Base-by-base conservation (phyloP, 1,140 invertebrate species). In the Lerema accius region DNA sequence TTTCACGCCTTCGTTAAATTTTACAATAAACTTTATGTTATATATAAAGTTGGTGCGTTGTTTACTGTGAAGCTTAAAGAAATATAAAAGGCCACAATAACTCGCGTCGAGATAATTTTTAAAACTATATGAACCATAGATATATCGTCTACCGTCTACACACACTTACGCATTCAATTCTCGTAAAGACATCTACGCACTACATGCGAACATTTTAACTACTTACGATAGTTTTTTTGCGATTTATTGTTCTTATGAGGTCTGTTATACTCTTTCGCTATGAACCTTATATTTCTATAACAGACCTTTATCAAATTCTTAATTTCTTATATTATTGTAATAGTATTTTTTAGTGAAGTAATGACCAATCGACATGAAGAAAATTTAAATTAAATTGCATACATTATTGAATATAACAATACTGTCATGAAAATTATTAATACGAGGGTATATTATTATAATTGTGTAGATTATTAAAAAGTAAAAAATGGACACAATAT, bases 381-480 rank as follows among this genome's bases (percentile, higher is more conserved):
- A n/a, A n/a, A n/a, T n/a, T n/a, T n/a, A n/a, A n/a, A n/a, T n/a
- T n/a, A n/a, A 23, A 19, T 19, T n/a, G n/a, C n/a, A n/a, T 4
- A 23, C 15, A 3, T 42, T 15, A 55, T 26, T 56, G 23, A 28
- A 56, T 43, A 56, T 43, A 16, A 56, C n/a, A 7, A 32, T 11
- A 6, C 53, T 43, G 40, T 56, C 26, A 56, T 56, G 26, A 43
- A 32, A 7, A 43, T 16, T 45, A n/a, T 26, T 23, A 63, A 63
- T 63, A 61, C 40, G 50, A 53, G 63, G 48, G 66, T 69, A 68
- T 66, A 65, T 63, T 65, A 71, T 43, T 68, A n/a, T n/a, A n/a
- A n/a, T 74, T 65, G 55, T 66, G 45, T 74, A 64, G 28, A 70
- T 50, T 63, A 53, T 53, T 65, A 60, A 66, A 66, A 42, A 62